phyloP scores from a whole-genome alignment of 2,888 invertebrate genomes.

The Neuroscelio doddi region DNA sequence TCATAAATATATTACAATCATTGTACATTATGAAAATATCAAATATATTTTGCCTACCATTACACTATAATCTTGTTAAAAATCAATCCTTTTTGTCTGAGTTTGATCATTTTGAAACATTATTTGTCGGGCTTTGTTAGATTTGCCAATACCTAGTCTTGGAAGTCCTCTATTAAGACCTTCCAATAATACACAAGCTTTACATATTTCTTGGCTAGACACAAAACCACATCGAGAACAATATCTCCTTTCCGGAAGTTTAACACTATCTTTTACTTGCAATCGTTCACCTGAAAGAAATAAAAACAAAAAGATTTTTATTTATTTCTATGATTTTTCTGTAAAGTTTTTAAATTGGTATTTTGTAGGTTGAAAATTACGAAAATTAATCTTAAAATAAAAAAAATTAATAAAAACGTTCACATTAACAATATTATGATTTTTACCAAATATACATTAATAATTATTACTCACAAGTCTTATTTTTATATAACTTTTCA shows the following conservation, averaged over 20 bases:
- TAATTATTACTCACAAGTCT: neutral
- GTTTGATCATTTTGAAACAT: constrained; percentile 30
- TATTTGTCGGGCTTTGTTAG: constrained; percentile 78
- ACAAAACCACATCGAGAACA: constrained; percentile 92
- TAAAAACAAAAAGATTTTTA: too few species aligned
- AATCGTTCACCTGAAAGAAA: constrained; percentile 82
- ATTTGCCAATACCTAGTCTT: constrained; percentile 91
- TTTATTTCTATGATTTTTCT: too few species aligned
- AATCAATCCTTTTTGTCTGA: too few species aligned
- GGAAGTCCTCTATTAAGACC: constrained; percentile 96
- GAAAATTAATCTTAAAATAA: too few species aligned
- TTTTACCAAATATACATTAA: neutral
- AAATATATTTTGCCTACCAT: too few species aligned
- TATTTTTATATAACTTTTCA: too few species aligned
- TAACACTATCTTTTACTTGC: constrained; percentile 85
- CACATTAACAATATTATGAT: too few species aligned
- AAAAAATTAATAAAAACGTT: too few species aligned
- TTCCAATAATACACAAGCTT: constrained; percentile 96
- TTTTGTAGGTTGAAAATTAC: too few species aligned
- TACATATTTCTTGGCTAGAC: constrained; percentile 94
- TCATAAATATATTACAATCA: too few species aligned
- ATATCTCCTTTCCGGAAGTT: constrained; percentile 84
- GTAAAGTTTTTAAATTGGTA: too few species aligned
- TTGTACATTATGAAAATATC: too few species aligned
- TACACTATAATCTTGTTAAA: neutral